phyloP scores from a whole-genome alignment of 1,140 invertebrate genomes.

The Bombus picipes region DNA sequence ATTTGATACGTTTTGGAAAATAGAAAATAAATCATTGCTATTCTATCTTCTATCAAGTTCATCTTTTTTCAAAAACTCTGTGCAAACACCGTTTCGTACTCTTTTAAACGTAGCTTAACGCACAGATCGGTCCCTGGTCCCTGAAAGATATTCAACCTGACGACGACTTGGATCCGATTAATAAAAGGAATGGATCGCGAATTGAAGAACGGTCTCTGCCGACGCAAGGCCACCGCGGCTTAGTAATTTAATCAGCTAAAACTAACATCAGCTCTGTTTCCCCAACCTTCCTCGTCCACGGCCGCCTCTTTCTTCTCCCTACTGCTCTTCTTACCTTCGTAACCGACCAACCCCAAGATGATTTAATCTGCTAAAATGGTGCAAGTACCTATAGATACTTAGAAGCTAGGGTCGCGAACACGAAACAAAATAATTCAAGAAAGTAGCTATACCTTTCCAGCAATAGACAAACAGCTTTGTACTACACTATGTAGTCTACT shows the following conservation, averaged over 20 bases:
- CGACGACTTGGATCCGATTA: conserved; percentile 74
- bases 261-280: conserved; percentile 80
- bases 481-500: too few relatives aligned
- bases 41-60: neutral
- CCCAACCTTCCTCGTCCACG: conserved; percentile 64
- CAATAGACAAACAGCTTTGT: neutral
- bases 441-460: conserved; percentile 59
- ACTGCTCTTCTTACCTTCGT: conserved; percentile 70
- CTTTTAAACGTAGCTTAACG: conserved; percentile 8
- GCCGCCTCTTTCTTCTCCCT: conserved; percentile 68
- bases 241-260: conserved; percentile 84
- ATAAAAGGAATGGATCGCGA: conserved; percentile 81
- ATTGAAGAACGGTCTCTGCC: conserved; percentile 77
- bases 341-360: conserved; percentile 78
- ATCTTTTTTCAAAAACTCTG: neutral
- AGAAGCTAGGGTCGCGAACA: conserved; percentile 67
- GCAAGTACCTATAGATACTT: conserved; percentile 74
- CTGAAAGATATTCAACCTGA: conserved; percentile 58
- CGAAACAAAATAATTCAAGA: conserved; percentile 77
- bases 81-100: neutral
- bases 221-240: conserved; percentile 78
- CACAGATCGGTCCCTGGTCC: conserved; percentile 28
- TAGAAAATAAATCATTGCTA: too few relatives aligned
- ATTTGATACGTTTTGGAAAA: too few relatives aligned
- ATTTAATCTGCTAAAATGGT: conserved; percentile 82